phyloP scores from a whole-genome alignment of 2,113 vertebrate genomes.

The Otolemur garnettii region DNA sequence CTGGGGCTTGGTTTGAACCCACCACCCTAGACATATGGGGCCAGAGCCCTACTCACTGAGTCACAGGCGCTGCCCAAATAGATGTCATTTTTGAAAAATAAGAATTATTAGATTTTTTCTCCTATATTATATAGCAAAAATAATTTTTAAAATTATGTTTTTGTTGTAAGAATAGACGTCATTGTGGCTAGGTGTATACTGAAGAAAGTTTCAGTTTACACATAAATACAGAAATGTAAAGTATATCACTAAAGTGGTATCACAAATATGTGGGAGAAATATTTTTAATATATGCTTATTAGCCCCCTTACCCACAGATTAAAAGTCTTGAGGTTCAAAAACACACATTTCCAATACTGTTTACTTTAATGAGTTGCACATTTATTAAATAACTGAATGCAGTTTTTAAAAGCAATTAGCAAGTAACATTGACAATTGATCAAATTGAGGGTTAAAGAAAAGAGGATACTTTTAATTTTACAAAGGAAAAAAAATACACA shows the following conservation, averaged over 20 bases:
- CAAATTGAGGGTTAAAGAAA: neutral
- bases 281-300: neutral
- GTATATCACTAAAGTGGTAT: neutral
- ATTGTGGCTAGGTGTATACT: neutral
- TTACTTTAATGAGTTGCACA: neutral
- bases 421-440: neutral
- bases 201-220: neutral
- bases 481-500: neutral
- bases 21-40: too few species aligned
- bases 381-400: slow-evolving; percentile 24
- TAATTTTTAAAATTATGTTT: neutral
- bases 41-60: too few species aligned
- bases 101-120: neutral
- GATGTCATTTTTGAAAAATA: slow-evolving; percentile 31
- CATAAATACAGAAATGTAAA: neutral
- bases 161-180: neutral
- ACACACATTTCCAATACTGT: neutral
- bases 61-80: neutral
- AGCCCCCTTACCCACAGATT: neutral
- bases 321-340: neutral
- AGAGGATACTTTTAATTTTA: neutral
- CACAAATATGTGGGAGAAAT: neutral
- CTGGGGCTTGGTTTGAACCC: too few species aligned
- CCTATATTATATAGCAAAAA: neutral
- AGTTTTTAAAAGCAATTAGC: neutral